phyloP scores from a whole-genome alignment of 2,797 vertebrate genomes.

The Cossypha polioptera region DNA sequence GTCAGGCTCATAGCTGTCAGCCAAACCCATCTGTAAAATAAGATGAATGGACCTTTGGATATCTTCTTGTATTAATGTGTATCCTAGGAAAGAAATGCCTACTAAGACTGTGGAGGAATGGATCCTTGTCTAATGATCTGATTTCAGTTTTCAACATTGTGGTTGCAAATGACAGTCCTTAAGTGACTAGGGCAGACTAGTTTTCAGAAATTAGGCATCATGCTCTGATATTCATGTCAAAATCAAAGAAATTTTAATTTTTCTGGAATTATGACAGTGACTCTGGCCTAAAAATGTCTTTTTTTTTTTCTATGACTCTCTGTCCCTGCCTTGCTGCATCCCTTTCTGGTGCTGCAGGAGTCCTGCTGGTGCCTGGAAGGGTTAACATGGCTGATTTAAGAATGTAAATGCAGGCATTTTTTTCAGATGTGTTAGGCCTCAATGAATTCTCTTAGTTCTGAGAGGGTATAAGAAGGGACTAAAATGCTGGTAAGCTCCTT shows the following conservation, averaged over 20 bases:
- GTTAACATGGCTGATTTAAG: not conserved
- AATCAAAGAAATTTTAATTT: not conserved
- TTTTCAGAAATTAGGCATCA: not conserved
- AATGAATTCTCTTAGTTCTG: not conserved
- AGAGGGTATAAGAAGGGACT: not conserved
- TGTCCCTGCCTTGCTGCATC: not conserved
- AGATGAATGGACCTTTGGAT: not conserved
- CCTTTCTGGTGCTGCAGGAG: not conserved
- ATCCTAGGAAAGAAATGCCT: not conserved
- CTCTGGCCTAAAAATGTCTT: not conserved
- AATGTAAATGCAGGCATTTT: not conserved
- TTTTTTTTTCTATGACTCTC: not conserved
- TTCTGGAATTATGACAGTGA: not conserved
- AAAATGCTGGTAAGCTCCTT: not conserved
- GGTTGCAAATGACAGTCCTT: not conserved
- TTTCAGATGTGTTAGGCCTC: not conserved
- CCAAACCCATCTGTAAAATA: not conserved
- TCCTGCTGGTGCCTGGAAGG: not conserved
- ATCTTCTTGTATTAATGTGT: not conserved
- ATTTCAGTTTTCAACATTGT: not conserved
- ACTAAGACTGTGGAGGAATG: not conserved
- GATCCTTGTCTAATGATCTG: not conserved
- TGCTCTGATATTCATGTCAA: not conserved
- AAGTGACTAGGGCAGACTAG: not conserved
- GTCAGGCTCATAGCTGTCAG: not conserved